Percentiles rank a stretch among this genome's conserved stretches.
Conservation (phyloP, 2,113 vertebrate species). For the Synodontis membranacea region DNA sequence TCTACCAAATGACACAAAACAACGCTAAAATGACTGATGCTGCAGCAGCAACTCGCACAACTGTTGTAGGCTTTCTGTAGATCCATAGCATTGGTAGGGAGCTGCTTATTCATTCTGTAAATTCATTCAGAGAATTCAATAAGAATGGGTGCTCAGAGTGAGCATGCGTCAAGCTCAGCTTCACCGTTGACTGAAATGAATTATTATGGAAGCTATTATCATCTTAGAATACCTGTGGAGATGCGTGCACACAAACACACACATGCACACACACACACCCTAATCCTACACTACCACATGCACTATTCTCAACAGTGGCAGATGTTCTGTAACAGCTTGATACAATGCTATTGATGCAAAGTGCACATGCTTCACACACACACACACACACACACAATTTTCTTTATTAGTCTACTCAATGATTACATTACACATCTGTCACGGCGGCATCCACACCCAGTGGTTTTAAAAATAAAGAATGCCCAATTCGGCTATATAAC, state of each 20-base stretch:
- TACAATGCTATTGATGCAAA: not conserved
- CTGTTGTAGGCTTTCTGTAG: not conserved
- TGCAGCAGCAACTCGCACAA: not conserved
- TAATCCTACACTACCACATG: not conserved
- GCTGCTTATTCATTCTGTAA: not conserved
- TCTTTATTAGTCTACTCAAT: not conserved
- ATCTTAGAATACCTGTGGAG: not conserved
- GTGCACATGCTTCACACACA: not conserved
- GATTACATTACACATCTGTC: conserved; percentile 4
- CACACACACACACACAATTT: not conserved
- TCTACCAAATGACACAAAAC: not conserved
- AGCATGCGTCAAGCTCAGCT: not conserved
- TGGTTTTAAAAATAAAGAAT: not conserved
- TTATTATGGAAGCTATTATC: not conserved
- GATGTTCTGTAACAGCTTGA: conserved; percentile 61
- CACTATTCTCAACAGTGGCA: conserved; percentile 54
- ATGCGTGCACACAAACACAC: conserved; percentile 55
- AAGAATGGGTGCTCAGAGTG: not conserved
- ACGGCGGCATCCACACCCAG: not conserved
- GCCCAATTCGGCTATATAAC: not conserved
- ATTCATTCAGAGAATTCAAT: not conserved
- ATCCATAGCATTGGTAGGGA: not conserved
- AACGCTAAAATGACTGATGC: not conserved
- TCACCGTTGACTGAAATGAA: not conserved
- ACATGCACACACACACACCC: conserved; percentile 52